phyloP scores from a whole-genome alignment of 1,140 invertebrate genomes.

The Chionoecetes opilio region DNA sequence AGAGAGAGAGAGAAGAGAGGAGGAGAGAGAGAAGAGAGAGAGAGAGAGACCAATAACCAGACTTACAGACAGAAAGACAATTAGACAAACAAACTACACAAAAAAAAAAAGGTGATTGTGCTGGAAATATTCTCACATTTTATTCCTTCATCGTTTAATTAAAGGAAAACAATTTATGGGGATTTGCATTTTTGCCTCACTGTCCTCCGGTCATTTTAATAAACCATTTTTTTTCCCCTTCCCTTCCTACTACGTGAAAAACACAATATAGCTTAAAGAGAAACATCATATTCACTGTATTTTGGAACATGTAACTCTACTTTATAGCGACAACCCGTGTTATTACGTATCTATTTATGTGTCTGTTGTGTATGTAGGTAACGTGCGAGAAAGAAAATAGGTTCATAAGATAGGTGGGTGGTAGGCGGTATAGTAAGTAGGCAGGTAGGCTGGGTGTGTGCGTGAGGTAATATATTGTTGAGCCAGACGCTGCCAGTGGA shows the following conservation, averaged over 20 bases:
- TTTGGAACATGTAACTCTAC: background rate
- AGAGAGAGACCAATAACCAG: background rate
- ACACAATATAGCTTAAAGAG: background rate
- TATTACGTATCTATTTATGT: background rate
- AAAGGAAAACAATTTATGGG: conserved; percentile 30
- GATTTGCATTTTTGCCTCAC: background rate
- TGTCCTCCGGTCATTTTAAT: background rate
- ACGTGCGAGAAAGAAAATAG: no score
- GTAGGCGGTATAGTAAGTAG: background rate
- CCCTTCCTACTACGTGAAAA: background rate
- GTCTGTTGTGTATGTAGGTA: background rate
- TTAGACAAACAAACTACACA: no score
- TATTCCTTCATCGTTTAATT: conserved; percentile 21
- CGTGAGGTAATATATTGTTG: background rate
- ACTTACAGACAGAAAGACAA: background rate
- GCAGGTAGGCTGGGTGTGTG: conserved; percentile 14
- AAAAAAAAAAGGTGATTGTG: background rate
- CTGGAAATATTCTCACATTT: background rate
- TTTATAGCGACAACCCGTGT: no score
- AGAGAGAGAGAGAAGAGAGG: no score
- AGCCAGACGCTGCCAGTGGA: background rate
- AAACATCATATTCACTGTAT: background rate
- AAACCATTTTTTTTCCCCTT: conserved; percentile 30
- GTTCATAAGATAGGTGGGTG: no score
- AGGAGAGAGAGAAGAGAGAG: background rate